Evolutionary conservation across 2,113 vertebrate species (phyloP).

Genomic region (Dicerorhinus sumatrensis): DNA sequence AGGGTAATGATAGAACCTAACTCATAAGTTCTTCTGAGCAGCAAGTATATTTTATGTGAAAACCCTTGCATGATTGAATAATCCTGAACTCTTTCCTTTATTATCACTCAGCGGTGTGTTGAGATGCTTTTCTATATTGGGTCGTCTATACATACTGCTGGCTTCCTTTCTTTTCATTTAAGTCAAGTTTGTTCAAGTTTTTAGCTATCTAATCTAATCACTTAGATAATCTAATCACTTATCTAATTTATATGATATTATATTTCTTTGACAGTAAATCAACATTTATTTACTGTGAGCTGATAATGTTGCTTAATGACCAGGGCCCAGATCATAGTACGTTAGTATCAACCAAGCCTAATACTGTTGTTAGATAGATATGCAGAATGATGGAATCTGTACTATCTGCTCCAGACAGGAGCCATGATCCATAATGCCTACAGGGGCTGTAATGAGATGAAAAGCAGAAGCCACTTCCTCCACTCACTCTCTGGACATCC

Average conservation of each 20-base stretch:
- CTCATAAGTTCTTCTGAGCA: background rate
- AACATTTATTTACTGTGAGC: conserved; percentile 20
- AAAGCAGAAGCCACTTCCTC: background rate
- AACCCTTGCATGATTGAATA: background rate
- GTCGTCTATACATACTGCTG: background rate
- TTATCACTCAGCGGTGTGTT: background rate
- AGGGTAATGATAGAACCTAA: background rate
- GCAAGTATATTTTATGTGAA: background rate
- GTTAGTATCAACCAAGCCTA: background rate
- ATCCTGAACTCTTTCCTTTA: background rate
- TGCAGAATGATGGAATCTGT: background rate
- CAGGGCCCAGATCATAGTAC: background rate
- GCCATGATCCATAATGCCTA: too few relatives aligned
- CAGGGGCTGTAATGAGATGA: fast-evolving
- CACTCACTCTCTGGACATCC: background rate
- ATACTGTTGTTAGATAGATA: background rate
- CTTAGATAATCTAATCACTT: background rate
- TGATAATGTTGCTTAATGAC: background rate
- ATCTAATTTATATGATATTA: background rate
- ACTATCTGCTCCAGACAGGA: background rate
- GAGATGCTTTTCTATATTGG: background rate
- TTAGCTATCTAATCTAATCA: background rate
- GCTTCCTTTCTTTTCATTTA: conserved; percentile 1
- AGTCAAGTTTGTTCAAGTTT: background rate
- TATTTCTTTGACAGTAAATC: background rate